Base-by-base conservation (phyloP, 2,888 invertebrate species). In the Arge pagana region DNA sequence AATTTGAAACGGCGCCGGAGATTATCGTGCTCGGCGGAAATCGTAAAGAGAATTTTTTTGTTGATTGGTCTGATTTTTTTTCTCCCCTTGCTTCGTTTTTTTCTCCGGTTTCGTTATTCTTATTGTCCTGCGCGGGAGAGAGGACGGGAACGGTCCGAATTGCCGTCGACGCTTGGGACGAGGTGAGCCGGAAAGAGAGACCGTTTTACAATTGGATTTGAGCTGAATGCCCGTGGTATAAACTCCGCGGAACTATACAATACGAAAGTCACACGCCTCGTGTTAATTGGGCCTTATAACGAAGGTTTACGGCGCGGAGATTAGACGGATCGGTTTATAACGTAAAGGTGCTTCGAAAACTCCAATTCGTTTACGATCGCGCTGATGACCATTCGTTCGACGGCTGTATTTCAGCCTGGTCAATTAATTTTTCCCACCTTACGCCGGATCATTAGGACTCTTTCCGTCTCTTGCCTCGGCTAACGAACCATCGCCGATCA, bases 271-370 rank as follows among this genome's bases (percentile, higher is more conserved):
- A 62, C 67, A 60, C 64, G 57, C 54, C 52, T 36, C 36, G 68
- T 66, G 70, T 72, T 72, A 71, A 72, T 71, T 70, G 71, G 67
- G 60, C 50, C 55, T 53, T 57, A 55, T 55, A 49, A 58, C 48
- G 49, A 36, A 40, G 35, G 61, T 68, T 67, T 67, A 65, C 64
- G 63, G 39, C 60, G 53, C 41, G 50, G 13, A 59, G 57, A 63
- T 67, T 70, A 70, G 69, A 69, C 65, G 67, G 62, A 67, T 68
- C 67, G 64, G 59, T 70, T 72, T 72, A 71, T 67, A 68, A 55
- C 65, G 52, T 50, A 55, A 54, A 45, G 35, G 15, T 52, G 58
- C 56, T 57, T 59, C 50, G 53, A 59, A 63, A 65, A 58, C 63
- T 64, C 65, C 63, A 66, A 67, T 67, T 67, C 66, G 61, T 72